phyloP scores from a whole-genome alignment of 2,797 vertebrate species.

The Corythornis leucogaster region DNA sequence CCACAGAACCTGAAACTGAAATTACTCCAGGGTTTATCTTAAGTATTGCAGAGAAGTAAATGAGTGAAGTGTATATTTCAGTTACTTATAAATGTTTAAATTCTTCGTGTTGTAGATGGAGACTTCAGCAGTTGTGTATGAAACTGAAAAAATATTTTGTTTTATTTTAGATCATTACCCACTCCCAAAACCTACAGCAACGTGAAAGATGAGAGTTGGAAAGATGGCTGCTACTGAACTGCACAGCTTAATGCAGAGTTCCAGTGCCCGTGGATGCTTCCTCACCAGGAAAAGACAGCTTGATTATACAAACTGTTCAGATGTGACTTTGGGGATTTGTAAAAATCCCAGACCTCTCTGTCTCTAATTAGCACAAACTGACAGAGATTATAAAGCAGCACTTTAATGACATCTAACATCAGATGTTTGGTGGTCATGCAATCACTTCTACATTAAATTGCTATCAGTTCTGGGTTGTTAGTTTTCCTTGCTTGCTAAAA shows the following conservation, averaged over 20 bases:
- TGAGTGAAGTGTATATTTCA: background rate
- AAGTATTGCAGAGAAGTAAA: background rate
- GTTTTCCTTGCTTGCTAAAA: slow-evolving; percentile 73
- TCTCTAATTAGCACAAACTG: slow-evolving; percentile 83
- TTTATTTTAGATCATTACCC: slow-evolving; percentile 89
- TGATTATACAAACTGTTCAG: slow-evolving; percentile 79
- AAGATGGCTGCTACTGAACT: slow-evolving; percentile 95
- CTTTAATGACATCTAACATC: slow-evolving; percentile 91
- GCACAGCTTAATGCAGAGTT: slow-evolving; percentile 52
- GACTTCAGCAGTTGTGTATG: background rate
- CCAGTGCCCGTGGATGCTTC: slow-evolving; percentile 70
- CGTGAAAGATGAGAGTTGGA: slow-evolving; percentile 95
- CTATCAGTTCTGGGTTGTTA: slow-evolving; percentile 52
- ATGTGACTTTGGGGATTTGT: slow-evolving; percentile 77
- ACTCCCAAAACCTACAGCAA: slow-evolving; percentile 88
- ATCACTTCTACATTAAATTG: slow-evolving; percentile 77
- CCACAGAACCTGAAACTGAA: background rate
- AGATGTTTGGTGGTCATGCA: slow-evolving; percentile 83
- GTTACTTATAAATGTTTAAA: background rate
- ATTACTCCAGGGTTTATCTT: background rate
- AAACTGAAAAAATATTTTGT: slow-evolving; percentile 33
- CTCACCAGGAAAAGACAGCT: slow-evolving; percentile 74
- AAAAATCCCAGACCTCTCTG: slow-evolving; percentile 79
- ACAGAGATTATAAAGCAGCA: slow-evolving; percentile 89
- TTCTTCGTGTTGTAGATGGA: background rate